Conservation (phyloP, 2,797 vertebrate genomes). For the Schizothorax lantsangensis region DNA sequence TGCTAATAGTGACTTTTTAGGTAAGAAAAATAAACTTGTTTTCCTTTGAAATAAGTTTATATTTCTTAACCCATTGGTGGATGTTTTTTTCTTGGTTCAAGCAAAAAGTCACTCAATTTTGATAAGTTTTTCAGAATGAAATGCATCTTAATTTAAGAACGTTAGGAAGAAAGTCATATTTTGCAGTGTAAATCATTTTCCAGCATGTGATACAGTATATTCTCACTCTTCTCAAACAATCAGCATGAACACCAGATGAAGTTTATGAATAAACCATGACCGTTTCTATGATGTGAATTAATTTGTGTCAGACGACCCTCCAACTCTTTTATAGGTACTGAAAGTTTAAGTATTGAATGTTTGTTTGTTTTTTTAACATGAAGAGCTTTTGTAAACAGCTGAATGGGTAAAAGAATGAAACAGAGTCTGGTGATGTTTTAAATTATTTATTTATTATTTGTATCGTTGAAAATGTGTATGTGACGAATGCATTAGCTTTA, state of each 20-base stretch:
- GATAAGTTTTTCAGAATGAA: background rate
- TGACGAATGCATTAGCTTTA: conserved; percentile 60
- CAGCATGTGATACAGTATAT: conserved; percentile 2
- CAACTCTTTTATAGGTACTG: conserved; percentile 60
- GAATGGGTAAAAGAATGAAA: conserved; percentile 51
- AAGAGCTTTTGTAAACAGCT: conserved; percentile 63
- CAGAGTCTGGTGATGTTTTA: conserved; percentile 57
- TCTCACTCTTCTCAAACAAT: background rate
- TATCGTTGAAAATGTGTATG: conserved; percentile 62
- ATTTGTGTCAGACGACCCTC: conserved; percentile 44
- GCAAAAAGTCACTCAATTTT: background rate
- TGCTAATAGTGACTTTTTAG: no score
- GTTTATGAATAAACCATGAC: background rate
- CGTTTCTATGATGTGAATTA: conserved; percentile 41
- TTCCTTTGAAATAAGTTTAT: background rate
- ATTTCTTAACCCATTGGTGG: background rate
- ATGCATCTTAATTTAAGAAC: background rate
- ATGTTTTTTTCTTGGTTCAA: background rate
- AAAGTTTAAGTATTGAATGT: conserved; percentile 54
- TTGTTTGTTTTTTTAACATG: conserved; percentile 23
- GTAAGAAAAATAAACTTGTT: background rate
- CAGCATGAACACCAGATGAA: conserved; percentile 31
- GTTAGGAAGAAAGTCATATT: background rate
- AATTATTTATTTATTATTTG: conserved; percentile 63
- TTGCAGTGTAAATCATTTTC: background rate